Conservation (phyloP, 2,113 vertebrate genomes). For the Tringa solitaria region DNA sequence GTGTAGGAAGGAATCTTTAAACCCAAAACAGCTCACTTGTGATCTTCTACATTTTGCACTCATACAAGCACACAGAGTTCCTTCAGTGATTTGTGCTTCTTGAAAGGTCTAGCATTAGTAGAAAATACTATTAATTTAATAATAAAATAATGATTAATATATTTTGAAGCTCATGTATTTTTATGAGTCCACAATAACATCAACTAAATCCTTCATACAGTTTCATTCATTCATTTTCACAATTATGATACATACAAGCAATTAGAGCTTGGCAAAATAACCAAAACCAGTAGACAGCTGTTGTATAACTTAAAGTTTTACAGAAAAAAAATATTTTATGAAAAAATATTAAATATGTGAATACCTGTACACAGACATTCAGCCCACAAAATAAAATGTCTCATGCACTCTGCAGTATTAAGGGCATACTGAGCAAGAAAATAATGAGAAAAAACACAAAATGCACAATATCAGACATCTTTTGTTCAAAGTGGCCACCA, state of each 20-base stretch:
- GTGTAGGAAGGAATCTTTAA: fast-evolving
- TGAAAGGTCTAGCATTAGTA: neutral
- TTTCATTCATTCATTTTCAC: neutral
- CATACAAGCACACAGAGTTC: neutral
- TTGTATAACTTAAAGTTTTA: neutral
- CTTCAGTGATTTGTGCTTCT: neutral
- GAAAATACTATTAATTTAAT: neutral
- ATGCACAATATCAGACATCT: neutral
- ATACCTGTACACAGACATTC: neutral
- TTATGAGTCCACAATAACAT: neutral
- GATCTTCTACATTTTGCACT: neutral
- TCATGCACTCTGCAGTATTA: neutral
- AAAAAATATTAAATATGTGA: neutral
- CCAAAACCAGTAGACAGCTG: neutral
- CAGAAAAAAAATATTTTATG: neutral
- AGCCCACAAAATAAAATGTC: neutral
- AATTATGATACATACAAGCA: neutral
- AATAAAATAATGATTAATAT: neutral
- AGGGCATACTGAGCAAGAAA: neutral
- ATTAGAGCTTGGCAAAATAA: neutral
- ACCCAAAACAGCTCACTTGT: neutral
- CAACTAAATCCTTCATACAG: neutral
- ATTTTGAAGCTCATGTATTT: neutral
- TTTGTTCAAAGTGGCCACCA: neutral
- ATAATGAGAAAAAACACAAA: neutral